These are phyloP conservation scores for Kradibia gibbosae DNA, from an alignment of 1,140 invertebrate species.

Conservation along the genomic window DNA sequence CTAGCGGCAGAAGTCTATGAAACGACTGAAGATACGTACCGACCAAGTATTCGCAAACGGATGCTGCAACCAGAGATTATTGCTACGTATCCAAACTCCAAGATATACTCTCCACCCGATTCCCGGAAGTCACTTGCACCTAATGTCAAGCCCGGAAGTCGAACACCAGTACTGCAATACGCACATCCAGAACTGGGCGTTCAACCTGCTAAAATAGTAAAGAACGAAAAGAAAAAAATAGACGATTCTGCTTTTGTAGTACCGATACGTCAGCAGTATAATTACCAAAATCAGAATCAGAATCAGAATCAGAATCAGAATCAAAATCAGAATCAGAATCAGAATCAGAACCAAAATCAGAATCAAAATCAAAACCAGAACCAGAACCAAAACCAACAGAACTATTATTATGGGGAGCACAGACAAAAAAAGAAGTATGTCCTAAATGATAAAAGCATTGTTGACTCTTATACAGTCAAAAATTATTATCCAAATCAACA, in stretches of 20 bases:
- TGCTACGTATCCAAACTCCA: slow-evolving; percentile 77
- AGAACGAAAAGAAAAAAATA: slow-evolving; percentile 67
- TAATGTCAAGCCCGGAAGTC: slow-evolving; percentile 78
- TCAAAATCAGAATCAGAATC: slow-evolving; percentile 60
- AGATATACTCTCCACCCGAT: slow-evolving; percentile 75
- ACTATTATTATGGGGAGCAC: slow-evolving; percentile 59
- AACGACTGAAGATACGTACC: slow-evolving; percentile 58
- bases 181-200: slow-evolving; percentile 84
- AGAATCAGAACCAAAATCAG: slow-evolving; percentile 43
- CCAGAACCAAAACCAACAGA: background rate
- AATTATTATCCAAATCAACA: slow-evolving; percentile 68
- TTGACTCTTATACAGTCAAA: slow-evolving; percentile 64
- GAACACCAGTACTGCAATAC: slow-evolving; percentile 83
- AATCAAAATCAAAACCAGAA: slow-evolving; percentile 63
- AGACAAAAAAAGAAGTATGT: slow-evolving; percentile 69
- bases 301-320: slow-evolving; percentile 55
- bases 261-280: slow-evolving; percentile 62
- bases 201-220: slow-evolving; percentile 78
- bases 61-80: slow-evolving; percentile 78
- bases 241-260: background rate
- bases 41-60: slow-evolving; percentile 76
- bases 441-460: slow-evolving; percentile 64
- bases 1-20: slow-evolving; percentile 64
- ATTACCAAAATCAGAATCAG: slow-evolving; percentile 57
- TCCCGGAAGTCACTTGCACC: slow-evolving; percentile 68